phyloP scores from a whole-genome alignment of 1,140 invertebrate genomes.

The Drosophila equinoxialis region DNA sequence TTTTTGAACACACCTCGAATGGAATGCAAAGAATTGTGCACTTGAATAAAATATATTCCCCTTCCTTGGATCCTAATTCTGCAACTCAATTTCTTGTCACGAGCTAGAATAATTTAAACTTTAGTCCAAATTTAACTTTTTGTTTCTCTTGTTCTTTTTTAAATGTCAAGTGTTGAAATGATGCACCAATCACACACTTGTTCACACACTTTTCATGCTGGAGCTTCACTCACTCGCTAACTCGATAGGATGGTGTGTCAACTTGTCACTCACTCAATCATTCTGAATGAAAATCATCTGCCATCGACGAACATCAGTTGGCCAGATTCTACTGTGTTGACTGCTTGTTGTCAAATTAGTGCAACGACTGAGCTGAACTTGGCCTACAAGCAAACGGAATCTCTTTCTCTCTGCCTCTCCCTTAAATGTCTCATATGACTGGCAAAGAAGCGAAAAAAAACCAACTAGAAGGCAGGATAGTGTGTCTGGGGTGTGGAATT shows the following conservation, averaged over 20 bases:
- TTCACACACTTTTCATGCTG: no score
- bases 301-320: neutral
- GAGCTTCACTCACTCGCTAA: no score
- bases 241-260: neutral
- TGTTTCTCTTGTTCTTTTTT: no score
- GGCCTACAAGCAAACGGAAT: constrained; percentile 11
- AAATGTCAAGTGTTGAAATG: no score
- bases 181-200: no score
- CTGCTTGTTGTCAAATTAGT: constrained; percentile 54
- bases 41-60: no score
- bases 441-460: neutral
- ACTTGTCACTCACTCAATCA: neutral
- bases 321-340: constrained; percentile 13
- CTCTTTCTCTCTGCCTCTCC: constrained; percentile 20
- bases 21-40: no score
- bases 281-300: constrained; percentile 2
- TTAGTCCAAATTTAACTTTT: no score
- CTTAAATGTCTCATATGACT: neutral
- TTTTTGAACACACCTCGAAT: no score
- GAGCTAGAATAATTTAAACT: no score
- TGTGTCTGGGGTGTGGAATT: constrained; percentile 8
- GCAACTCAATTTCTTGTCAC: no score
- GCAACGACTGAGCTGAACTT: constrained; percentile 32
- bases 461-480: neutral
- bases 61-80: no score